These are phyloP conservation scores for Archips xylosteana DNA, from an alignment of 2,888 invertebrate species.

Conservation along the genomic window DNA sequence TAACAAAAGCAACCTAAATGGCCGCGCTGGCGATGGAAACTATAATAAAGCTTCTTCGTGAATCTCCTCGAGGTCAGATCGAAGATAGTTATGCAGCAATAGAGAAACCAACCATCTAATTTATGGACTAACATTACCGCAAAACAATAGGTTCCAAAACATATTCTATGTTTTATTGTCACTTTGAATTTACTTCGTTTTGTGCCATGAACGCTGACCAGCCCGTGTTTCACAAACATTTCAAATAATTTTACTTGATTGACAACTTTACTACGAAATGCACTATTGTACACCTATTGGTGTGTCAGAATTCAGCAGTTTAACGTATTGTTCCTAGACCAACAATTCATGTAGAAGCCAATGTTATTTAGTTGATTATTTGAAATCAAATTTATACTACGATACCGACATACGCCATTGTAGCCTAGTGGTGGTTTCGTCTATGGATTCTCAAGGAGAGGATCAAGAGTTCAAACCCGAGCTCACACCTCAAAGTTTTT, in stretches of 20 bases:
- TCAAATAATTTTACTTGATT: not conserved
- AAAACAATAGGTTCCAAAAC: slow-evolving; percentile 1
- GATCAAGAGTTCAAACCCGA: no score
- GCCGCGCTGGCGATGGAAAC: not conserved
- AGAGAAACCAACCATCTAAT: not conserved
- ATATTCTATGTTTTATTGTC: slow-evolving; percentile 1
- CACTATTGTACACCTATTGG: no score
- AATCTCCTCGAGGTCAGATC: slow-evolving; percentile 27
- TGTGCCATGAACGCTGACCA: not conserved
- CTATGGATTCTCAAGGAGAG: no score
- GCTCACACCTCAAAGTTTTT: no score
- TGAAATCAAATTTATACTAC: no score
- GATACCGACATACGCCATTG: no score
- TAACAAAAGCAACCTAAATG: not conserved
- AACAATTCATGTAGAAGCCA: no score
- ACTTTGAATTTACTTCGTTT: not conserved
- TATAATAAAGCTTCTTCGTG: slow-evolving; percentile 14
- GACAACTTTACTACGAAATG: not conserved
- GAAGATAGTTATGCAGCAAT: slow-evolving; percentile 14
- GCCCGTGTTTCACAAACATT: not conserved
- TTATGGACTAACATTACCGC: slow-evolving; percentile 10
- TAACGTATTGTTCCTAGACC: no score
- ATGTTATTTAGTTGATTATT: no score
- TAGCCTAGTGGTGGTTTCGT: no score
- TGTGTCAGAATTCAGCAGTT: no score